These are phyloP conservation scores for Drosophila sturtevanti DNA, from an alignment of 1,140 invertebrate genomes.

Conservation along the genomic window DNA sequence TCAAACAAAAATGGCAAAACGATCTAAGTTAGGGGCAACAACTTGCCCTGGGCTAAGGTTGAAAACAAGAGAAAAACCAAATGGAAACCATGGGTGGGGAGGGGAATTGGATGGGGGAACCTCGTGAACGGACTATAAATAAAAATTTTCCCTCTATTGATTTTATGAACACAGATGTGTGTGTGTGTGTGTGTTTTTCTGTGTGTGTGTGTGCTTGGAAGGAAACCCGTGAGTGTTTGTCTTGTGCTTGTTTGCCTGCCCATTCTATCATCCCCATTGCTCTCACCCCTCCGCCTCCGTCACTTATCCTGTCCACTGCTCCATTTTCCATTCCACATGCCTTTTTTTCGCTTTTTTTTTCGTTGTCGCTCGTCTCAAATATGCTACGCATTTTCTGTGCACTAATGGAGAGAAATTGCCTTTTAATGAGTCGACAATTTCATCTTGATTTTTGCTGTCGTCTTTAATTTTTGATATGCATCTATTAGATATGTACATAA, in stretches of 20 bases:
- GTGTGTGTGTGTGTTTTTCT: conserved; percentile 18
- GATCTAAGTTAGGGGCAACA: conserved; percentile 21
- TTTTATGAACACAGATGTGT: conserved; percentile 34
- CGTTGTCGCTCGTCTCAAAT: conserved; percentile 3
- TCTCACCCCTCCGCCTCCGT: not conserved
- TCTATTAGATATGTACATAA: conserved; percentile 38
- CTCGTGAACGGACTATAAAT: conserved; percentile 66
- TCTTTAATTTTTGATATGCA: conserved; percentile 31
- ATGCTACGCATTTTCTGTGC: conserved; percentile 4
- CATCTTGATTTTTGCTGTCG: conserved; percentile 35
- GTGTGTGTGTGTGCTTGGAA: conserved; percentile 18
- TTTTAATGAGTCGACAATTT: conserved; percentile 78
- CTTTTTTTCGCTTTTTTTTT: conserved; percentile 23
- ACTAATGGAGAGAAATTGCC: conserved; percentile 72
- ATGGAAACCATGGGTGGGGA: not conserved
- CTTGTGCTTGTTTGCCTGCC: conserved; percentile 63
- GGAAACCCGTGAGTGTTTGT: conserved; percentile 67
- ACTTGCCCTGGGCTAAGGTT: conserved; percentile 6
- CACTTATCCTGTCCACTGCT: conserved; percentile 8
- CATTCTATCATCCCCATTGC: conserved; percentile 34
- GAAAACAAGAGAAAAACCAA: conserved; percentile 13
- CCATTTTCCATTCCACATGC: conserved; percentile 26
- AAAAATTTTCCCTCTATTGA: conserved; percentile 70
- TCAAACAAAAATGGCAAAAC: conserved; percentile 62
- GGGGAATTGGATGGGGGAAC: not conserved